Base-by-base conservation (phyloP, 2,888 invertebrate genomes). In the Alsophila aescularia region DNA sequence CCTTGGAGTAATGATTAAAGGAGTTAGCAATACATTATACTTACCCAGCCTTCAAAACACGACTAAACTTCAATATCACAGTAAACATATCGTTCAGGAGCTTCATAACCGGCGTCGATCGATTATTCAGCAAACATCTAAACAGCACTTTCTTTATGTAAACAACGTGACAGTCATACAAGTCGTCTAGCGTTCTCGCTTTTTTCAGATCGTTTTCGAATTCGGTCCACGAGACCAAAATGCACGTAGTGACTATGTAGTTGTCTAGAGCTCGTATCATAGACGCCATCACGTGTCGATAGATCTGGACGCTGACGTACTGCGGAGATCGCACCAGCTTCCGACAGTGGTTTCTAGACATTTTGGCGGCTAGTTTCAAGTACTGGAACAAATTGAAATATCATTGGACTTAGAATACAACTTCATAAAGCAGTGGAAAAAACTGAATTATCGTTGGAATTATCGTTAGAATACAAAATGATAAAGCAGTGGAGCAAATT, bases 91-190 rank as follows among this genome's bases (percentile, higher is more conserved):
- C 94, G 49, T 95, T 93, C 29, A 96, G 85, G 0, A 95, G 91
- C 64, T 94, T 94, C 78, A 94, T 93, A 29, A 96, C 93, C 2
- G 94, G 94, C 21, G 93, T 92, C 24, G 95, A 95, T 45, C 94
- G 93, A 51, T 94, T 93, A 67, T 95, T 96, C 3, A 96, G 78
- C 67, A 96, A 92, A 65, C 96, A 96, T 66, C 96, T 92, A 68
- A 95, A 96, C 32, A 95, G 79, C 32, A 96, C 89, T 63, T 94
- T 94, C 79, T 96, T 96, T 2, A 97, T 92, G 72, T 96, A 96
- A 0, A 85, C 89, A 8, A 95, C 94, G 66, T 97, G 96, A 16
- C 94, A 93, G 10, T 93, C 90, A 67, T 96, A 96, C 12, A 97
- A 84, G 58, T 95, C 94, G 70, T 96, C 96, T 7, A 97, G 78